Conservation (phyloP, 2,888 invertebrate species). For the Isotomurus palustris region DNA sequence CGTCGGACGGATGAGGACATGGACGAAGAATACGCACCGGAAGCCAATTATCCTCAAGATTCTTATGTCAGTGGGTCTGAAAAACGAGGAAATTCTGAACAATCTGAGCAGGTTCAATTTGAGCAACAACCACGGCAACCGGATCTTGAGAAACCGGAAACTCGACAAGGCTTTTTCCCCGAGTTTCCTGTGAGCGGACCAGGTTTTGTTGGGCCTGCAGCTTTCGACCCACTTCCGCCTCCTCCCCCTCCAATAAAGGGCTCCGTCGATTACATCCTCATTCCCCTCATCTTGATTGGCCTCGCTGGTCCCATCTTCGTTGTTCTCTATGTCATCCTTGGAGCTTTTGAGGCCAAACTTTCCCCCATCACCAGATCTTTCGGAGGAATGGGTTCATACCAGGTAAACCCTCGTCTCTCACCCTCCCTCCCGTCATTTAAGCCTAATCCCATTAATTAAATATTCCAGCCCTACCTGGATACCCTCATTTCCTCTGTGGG, state of each 20-base stretch:
- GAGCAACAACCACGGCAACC: background rate
- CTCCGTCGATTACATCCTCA: conserved; percentile 44
- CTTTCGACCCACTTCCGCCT: conserved; percentile 14
- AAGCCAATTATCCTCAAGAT: background rate
- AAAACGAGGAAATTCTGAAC: background rate
- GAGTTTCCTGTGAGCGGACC: conserved; percentile 6
- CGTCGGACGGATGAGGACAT: background rate
- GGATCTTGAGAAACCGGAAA: background rate
- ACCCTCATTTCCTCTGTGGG: conserved; percentile 23
- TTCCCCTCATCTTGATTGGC: conserved; percentile 44
- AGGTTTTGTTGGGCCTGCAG: conserved; percentile 15
- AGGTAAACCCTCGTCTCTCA: background rate
- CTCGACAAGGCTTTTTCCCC: background rate
- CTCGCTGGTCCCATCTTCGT: conserved; percentile 45
- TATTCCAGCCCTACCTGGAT: conserved; percentile 29
- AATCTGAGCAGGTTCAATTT: background rate
- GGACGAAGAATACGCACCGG: no score
- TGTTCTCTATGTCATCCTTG: conserved; percentile 44
- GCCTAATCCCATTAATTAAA: background rate
- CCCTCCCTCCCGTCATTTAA: background rate
- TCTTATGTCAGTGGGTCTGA: conserved; percentile 5
- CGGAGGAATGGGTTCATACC: background rate
- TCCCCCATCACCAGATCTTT: conserved; percentile 28
- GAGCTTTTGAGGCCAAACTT: conserved; percentile 41
- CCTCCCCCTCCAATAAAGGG: conserved; percentile 40